Evolutionary conservation across 2,113 vertebrate species (phyloP).

Genomic region (Python bivittatus): DNA sequence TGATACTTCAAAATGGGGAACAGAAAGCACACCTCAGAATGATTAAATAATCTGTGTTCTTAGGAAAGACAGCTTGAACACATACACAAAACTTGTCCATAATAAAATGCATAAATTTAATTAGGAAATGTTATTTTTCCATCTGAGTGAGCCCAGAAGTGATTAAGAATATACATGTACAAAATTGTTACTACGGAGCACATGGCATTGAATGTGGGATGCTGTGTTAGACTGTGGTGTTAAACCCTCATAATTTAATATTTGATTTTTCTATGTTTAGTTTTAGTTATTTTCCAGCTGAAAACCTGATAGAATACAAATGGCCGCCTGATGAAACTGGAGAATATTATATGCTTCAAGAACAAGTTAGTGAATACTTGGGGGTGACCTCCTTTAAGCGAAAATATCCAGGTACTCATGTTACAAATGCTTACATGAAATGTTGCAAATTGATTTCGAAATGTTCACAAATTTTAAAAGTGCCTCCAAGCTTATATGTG

Average conservation of each 20-base stretch:
- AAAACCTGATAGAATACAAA: slow-evolving; percentile 97
- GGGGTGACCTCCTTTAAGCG: slow-evolving; percentile 98
- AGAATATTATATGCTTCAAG: slow-evolving; percentile 98
- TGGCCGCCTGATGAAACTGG: slow-evolving; percentile 96
- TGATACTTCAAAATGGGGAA: background rate
- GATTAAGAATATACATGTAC: background rate
- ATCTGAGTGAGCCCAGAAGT: background rate
- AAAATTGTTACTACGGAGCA: background rate
- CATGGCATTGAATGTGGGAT: background rate
- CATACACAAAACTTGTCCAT: no score
- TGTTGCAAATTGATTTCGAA: background rate
- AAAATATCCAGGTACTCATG: slow-evolving; percentile 92
- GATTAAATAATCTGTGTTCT: background rate
- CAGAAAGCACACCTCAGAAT: background rate
- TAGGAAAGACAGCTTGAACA: background rate
- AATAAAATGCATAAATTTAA: background rate
- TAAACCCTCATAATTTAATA: background rate
- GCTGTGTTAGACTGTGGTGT: background rate
- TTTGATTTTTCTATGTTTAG: slow-evolving; percentile 67
- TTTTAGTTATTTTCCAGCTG: slow-evolving; percentile 94
- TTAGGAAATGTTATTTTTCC: background rate
- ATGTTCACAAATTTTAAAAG: background rate
- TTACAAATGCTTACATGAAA: slow-evolving; percentile 26
- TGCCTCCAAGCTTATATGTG: background rate
- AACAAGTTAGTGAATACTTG: slow-evolving; percentile 98